Percentiles rank a stretch among this genome's conserved stretches.
These are phyloP conservation scores for Rhyacophila evoluta DNA, from an alignment of 2,888 invertebrate genomes.

Conservation along the genomic window DNA sequence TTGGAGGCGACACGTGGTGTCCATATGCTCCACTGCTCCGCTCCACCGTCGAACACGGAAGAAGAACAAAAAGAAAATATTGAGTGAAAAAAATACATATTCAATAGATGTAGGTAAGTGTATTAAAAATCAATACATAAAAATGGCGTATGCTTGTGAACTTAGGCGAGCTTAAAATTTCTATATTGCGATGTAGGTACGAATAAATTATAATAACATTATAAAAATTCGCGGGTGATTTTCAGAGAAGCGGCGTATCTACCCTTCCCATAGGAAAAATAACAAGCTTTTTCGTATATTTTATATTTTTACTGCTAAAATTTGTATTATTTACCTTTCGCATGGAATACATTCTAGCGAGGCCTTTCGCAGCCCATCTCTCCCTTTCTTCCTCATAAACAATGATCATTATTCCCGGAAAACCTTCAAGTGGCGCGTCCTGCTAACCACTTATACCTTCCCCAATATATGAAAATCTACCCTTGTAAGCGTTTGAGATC, in stretches of 20 bases:
- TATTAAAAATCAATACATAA: neutral
- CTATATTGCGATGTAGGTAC: neutral
- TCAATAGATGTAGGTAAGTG: too few species aligned
- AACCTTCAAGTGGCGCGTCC: conserved; percentile 51
- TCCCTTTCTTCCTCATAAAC: conserved; percentile 48
- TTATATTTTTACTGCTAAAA: conserved; percentile 34
- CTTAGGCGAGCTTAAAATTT: neutral
- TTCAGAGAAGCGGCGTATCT: neutral
- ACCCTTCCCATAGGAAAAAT: conserved; percentile 14
- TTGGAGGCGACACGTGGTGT: too few species aligned
- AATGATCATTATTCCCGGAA: conserved; percentile 54
- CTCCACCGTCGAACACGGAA: too few species aligned
- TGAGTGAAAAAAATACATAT: too few species aligned
- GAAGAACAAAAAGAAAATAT: too few species aligned
- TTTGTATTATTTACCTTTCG: conserved; percentile 40
- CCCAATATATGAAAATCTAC: conserved; percentile 27
- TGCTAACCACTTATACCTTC: conserved; percentile 36
- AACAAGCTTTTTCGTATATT: conserved; percentile 13
- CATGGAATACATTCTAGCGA: neutral
- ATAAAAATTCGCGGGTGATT: conserved; percentile 1
- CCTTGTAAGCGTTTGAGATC: conserved; percentile 43
- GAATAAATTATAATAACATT: conserved; percentile 17
- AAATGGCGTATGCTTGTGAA: neutral
- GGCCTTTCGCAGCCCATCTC: conserved; percentile 22
- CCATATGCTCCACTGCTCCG: too few species aligned